A percentile compares a stretch with the other conserved stretches of the same genome.
Evolutionary conservation across 2,797 vertebrate species (phyloP).

Genomic region (Emys orbicularis): DNA sequence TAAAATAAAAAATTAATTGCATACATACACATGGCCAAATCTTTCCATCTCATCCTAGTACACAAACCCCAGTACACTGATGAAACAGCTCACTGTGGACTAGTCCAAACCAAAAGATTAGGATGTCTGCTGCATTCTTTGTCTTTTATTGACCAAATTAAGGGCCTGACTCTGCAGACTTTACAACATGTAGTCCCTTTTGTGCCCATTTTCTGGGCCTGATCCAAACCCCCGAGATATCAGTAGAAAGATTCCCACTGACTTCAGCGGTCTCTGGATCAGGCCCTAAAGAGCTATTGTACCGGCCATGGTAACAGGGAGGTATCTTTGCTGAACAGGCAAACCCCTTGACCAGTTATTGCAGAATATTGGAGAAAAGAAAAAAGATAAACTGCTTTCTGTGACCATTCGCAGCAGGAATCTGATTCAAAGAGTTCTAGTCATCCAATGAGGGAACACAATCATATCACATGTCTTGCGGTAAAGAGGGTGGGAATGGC

Average conservation of each 20-base stretch:
- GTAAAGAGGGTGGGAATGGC: background rate
- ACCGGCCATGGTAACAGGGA: background rate
- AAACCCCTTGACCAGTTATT: background rate
- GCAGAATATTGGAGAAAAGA: background rate
- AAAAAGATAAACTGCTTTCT: background rate
- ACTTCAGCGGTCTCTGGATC: background rate
- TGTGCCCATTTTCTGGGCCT: constrained; percentile 17
- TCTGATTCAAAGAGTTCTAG: background rate
- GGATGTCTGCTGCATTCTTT: constrained; percentile 52
- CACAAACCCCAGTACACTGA: constrained; percentile 1
- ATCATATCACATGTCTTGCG: too few species aligned
- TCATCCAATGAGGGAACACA: background rate
- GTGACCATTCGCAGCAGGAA: background rate
- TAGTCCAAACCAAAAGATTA: constrained; percentile 33
- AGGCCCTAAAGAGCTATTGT: background rate
- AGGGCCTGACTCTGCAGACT: constrained; percentile 29
- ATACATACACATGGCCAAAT: constrained; percentile 49
- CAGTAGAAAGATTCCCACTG: constrained; percentile 22
- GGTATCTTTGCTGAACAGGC: background rate
- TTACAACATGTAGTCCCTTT: background rate
- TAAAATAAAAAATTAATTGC: constrained; percentile 31
- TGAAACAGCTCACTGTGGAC: constrained; percentile 66
- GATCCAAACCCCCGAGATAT: background rate
- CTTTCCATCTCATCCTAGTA: constrained; percentile 50
- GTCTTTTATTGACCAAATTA: background rate